Percentiles rank a stretch among this genome's conserved stretches.
Evolutionary conservation across 2,113 vertebrate genomes (phyloP).

Genomic region (Lophotis ruficrista): DNA sequence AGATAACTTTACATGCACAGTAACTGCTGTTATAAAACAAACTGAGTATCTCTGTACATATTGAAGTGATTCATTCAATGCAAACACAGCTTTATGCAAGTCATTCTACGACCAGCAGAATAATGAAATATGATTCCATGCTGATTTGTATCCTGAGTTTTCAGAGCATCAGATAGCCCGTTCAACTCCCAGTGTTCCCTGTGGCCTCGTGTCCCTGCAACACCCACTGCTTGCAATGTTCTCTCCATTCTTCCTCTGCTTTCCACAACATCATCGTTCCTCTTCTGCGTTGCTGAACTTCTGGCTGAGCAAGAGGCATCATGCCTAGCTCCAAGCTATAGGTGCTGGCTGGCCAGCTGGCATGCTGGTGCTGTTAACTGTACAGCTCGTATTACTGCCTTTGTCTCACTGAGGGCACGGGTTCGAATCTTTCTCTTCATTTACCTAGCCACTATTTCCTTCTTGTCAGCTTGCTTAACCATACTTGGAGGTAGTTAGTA

Average conservation of each 20-base stretch:
- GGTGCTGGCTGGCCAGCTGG: background rate
- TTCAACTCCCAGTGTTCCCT: background rate
- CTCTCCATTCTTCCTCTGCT: background rate
- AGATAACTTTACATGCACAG: slow-evolving; percentile 25
- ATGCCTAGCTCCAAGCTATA: background rate
- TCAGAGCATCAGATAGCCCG: background rate
- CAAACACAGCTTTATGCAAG: background rate
- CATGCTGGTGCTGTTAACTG: background rate
- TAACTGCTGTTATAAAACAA: slow-evolving; percentile 40
- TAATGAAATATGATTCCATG: background rate
- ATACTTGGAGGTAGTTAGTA: background rate
- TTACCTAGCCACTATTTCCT: background rate
- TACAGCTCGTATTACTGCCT: background rate
- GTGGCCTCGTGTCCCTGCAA: background rate
- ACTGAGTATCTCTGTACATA: background rate
- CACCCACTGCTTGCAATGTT: background rate
- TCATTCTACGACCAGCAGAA: background rate
- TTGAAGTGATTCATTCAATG: background rate
- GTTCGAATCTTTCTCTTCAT: background rate
- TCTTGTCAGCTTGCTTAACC: background rate
- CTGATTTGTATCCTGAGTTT: background rate
- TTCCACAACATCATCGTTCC: background rate
- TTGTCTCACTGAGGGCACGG: background rate
- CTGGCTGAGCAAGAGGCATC: background rate
- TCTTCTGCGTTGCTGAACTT: background rate